Base-by-base conservation (phyloP, 2,797 vertebrate genomes). In the Alca torda region DNA sequence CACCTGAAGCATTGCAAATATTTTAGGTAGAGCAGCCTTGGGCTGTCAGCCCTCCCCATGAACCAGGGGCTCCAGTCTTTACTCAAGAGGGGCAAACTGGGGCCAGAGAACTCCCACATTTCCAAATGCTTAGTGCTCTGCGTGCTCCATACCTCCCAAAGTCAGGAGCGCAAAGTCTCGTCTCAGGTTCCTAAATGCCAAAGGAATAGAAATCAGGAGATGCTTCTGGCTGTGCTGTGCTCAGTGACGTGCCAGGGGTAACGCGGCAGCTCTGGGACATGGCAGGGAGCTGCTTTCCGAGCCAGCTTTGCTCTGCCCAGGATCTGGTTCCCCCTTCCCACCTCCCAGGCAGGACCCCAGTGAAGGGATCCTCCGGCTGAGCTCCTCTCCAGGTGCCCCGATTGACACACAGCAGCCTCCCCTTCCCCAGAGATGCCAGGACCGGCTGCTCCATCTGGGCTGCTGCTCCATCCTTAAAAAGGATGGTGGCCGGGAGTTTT, bases 381-480 rank as follows among this genome's bases (percentile, higher is more conserved):
- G 45, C 20, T 78, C 19, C 17, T 72, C 28, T 80, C 43, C 21
- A 12, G n/a, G 35, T 1, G 2, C 11, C 17, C 7, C 2, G 13
- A 28, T 86, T 1, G 0, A 51, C 0, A 0, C 0, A 0, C 1
- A 1, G 13, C 11, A 41, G 16, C 25, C 19, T 70, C 26, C 33
- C 21, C 33, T 75, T 84, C 53, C 43, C 48, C 33, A 54, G 67
- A 0, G 0, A 30, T 37, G 37, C 26, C 3, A 1, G 30, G 18
- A 5, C 18, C 48, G 74, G 13, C 23, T 17, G 11, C 10, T 57
- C 50, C 43, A 69, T 39, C 56, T 4, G 15, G 46, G 4, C 31
- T 0, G 8, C 19, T 37, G 43, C 37, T 89, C 54, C 50, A 31
- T 61, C 33, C 46, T 54, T 90, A 33, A 21, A 80, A 74, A 70